A percentile compares a stretch with the other conserved stretches of the same genome.
These are phyloP conservation scores for Gymnoscopelus microlampas DNA, from an alignment of 2,797 vertebrate genomes.

Conservation along the genomic window DNA sequence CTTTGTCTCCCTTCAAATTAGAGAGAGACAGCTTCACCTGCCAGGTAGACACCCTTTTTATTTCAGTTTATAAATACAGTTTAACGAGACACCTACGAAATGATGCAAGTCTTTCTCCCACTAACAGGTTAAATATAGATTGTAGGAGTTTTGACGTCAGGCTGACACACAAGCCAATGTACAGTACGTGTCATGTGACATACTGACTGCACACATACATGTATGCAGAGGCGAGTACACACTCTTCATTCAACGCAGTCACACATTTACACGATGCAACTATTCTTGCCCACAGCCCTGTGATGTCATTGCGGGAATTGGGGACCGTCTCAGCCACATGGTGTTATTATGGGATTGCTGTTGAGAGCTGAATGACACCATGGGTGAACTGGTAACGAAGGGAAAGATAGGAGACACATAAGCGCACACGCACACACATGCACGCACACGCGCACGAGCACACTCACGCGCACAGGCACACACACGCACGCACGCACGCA, in stretches of 20 bases:
- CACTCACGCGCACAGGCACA: slow-evolving; percentile 23
- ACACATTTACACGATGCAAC: not conserved
- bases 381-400: slow-evolving; percentile 46
- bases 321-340: slow-evolving; percentile 59
- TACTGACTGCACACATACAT: not conserved
- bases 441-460: slow-evolving; percentile 20
- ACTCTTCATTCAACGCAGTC: not conserved
- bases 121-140: slow-evolving; percentile 67
- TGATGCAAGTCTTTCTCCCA: slow-evolving; percentile 57
- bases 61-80: slow-evolving; percentile 58
- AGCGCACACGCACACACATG: slow-evolving; percentile 7
- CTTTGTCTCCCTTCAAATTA: not conserved
- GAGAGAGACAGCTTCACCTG: slow-evolving; percentile 52
- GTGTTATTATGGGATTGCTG: slow-evolving; percentile 63
- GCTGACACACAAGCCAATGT: slow-evolving; percentile 27
- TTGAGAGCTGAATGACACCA: slow-evolving; percentile 62
- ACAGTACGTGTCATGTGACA: not conserved
- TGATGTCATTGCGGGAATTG: slow-evolving; percentile 73
- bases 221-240: slow-evolving; percentile 9
- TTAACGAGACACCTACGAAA: slow-evolving; percentile 68
- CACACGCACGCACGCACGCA: not conserved
- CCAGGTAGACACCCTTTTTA: slow-evolving; percentile 46
- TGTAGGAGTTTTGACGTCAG: slow-evolving; percentile 78
- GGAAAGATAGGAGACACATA: not conserved
- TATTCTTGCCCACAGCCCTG: slow-evolving; percentile 46